Evolutionary conservation across 2,797 vertebrate species (phyloP).

Genomic region (Cuniculus paca): DNA sequence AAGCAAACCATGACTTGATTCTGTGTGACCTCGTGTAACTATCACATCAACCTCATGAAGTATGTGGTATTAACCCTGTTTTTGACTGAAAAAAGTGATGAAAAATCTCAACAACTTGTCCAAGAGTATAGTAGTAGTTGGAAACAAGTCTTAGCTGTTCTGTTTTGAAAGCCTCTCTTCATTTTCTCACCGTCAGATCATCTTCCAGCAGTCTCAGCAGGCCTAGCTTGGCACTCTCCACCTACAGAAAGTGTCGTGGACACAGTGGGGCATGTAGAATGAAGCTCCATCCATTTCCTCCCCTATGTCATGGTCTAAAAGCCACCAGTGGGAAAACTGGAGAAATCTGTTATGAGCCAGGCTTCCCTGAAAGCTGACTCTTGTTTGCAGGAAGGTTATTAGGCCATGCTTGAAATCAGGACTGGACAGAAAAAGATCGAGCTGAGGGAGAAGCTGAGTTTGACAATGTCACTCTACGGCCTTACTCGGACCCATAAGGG

Average conservation of each 20-base stretch:
- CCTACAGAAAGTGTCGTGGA: not conserved
- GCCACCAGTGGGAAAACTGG: not conserved
- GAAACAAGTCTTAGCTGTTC: not conserved
- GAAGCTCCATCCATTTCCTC: not conserved
- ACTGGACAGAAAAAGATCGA: not conserved
- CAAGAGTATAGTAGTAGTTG: not conserved
- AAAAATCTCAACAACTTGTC: constrained; percentile 1
- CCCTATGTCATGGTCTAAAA: not conserved
- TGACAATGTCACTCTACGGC: not conserved
- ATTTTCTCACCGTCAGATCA: not conserved
- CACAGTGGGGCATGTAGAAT: not conserved
- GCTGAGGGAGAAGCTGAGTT: not conserved
- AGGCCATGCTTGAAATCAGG: not conserved
- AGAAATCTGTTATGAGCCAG: not conserved
- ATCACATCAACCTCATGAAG: not conserved
- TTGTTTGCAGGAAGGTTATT: not conserved
- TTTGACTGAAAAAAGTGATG: not conserved
- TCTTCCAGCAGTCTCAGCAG: not conserved
- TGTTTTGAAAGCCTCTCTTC: not conserved
- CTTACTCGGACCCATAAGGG: not conserved
- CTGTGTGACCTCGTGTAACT: constrained; percentile 56
- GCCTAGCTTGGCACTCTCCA: not conserved
- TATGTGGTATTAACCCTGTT: not conserved
- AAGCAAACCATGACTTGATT: constrained; percentile 75
- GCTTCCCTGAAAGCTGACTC: not conserved